These are phyloP conservation scores for Tyria jacobaeae DNA, from an alignment of 2,888 invertebrate species.

Conservation along the genomic window DNA sequence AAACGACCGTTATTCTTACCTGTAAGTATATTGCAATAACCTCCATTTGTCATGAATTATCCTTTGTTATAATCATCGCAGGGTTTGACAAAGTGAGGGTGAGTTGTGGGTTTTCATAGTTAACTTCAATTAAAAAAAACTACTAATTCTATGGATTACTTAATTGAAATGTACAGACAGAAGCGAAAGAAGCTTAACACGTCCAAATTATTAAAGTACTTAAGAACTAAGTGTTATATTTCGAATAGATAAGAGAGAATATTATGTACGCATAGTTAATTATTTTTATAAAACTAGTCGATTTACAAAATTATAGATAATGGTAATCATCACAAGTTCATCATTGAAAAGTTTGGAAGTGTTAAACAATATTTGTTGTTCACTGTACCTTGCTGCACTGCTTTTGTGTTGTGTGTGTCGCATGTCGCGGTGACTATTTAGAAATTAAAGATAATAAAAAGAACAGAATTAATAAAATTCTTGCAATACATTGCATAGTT, in stretches of 20 bases:
- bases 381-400: background rate
- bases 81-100: background rate
- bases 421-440: background rate
- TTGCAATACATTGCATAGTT: no score
- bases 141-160: no score
- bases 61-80: background rate
- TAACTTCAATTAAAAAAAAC: no score
- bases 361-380: conserved; percentile 1
- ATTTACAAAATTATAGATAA: background rate
- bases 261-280: background rate
- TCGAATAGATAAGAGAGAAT: background rate
- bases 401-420: background rate
- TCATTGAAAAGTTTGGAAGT: background rate
- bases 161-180: no score
- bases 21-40: no score
- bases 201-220: background rate
- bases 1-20: background rate
- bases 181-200: background rate
- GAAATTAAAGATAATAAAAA: no score
- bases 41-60: background rate
- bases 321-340: no score
- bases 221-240: background rate
- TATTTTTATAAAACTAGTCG: background rate
- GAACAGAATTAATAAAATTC: no score
- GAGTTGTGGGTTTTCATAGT: background rate